These are phyloP conservation scores for Gobionotothen gibberifrons DNA, from an alignment of 2,797 vertebrate species.

Conservation along the genomic window DNA sequence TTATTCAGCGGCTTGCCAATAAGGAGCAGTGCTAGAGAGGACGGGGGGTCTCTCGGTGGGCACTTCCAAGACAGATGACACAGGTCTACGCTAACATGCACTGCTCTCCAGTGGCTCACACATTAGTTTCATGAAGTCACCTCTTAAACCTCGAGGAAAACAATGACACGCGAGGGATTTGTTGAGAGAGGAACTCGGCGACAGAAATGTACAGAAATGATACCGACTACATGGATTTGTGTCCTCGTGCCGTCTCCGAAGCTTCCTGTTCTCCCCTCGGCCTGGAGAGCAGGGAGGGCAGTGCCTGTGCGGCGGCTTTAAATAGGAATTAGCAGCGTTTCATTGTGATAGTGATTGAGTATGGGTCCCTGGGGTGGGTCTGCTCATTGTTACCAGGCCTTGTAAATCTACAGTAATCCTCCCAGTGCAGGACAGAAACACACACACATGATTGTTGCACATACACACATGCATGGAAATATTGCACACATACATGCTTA, in stretches of 20 bases:
- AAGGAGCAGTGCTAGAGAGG: slow-evolving; percentile 46
- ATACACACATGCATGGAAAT: background rate
- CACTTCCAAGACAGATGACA: slow-evolving; percentile 67
- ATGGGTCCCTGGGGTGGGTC: slow-evolving; percentile 71
- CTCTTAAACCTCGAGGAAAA: slow-evolving; percentile 49
- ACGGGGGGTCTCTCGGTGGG: slow-evolving; percentile 65
- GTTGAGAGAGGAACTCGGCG: slow-evolving; percentile 30
- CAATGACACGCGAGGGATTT: slow-evolving; percentile 26
- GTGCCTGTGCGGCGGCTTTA: slow-evolving; percentile 73
- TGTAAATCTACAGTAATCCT: slow-evolving; percentile 84
- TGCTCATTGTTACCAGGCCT: slow-evolving; percentile 76
- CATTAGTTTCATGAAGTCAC: slow-evolving; percentile 48
- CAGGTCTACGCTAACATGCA: slow-evolving; percentile 46
- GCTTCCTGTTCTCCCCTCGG: slow-evolving; percentile 43
- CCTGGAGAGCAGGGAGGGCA: slow-evolving; percentile 61
- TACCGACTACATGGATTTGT: slow-evolving; percentile 19
- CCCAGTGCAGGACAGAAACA: slow-evolving; percentile 61
- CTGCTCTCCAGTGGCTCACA: slow-evolving; percentile 41
- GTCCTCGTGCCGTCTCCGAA: slow-evolving; percentile 13
- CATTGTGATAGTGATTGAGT: slow-evolving; percentile 81
- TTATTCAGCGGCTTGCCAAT: slow-evolving; percentile 74
- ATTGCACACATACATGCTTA: background rate
- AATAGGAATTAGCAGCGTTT: slow-evolving; percentile 82
- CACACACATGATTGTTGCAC: slow-evolving; percentile 24
- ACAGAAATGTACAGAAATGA: slow-evolving; percentile 46